phyloP scores from a whole-genome alignment of 1,140 invertebrate species.

The Drosophila lini region DNA sequence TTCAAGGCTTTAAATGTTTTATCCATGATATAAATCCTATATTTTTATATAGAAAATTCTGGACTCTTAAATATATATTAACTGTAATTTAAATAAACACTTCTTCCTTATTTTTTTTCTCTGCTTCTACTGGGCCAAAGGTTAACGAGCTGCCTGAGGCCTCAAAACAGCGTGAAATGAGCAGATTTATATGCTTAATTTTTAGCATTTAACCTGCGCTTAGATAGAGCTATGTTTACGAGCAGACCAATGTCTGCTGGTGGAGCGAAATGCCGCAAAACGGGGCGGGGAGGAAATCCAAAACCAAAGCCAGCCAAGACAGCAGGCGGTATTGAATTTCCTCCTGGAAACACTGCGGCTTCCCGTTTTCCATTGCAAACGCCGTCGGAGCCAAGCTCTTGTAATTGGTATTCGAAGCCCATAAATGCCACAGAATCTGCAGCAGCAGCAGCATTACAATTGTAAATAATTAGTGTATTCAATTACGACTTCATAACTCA shows the following conservation, averaged over 20 bases:
- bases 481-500: conserved; percentile 74
- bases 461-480: conserved; percentile 67
- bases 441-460: conserved; percentile 30
- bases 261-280: background rate
- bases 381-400: conserved; percentile 2
- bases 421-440: conserved; percentile 39
- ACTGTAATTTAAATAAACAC: background rate
- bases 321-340: background rate
- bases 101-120: background rate
- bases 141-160: conserved; percentile 50
- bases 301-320: background rate
- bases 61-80: background rate
- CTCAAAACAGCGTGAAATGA: conserved; percentile 61
- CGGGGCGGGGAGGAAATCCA: background rate
- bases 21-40: background rate
- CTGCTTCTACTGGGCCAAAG: background rate
- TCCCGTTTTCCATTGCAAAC: conserved; percentile 2
- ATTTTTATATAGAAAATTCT: background rate
- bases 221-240: conserved; percentile 23
- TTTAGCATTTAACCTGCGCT: conserved; percentile 54
- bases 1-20: background rate
- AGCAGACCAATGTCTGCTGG: background rate
- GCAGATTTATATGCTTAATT: conserved; percentile 60
- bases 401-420: conserved; percentile 50
- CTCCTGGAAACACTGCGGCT: conserved; percentile 22